Conservation (phyloP, 2,888 invertebrate species). For the Aquatica leii region DNA sequence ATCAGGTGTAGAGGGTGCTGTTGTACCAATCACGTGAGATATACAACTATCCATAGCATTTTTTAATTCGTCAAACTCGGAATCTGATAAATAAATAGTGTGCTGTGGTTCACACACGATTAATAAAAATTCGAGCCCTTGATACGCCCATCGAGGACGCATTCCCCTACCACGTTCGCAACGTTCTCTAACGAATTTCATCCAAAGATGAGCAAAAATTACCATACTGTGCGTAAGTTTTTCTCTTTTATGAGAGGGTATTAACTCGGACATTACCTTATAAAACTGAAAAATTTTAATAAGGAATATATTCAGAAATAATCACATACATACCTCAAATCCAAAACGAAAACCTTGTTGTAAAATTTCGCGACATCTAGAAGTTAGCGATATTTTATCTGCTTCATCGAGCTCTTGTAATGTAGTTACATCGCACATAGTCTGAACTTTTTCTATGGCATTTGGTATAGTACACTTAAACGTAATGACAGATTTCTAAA, state of each 20-base stretch:
- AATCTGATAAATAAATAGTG: slow-evolving; percentile 77
- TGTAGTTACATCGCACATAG: slow-evolving; percentile 61
- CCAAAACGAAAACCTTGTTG: slow-evolving; percentile 91
- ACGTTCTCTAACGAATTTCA: slow-evolving; percentile 84
- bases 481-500: slow-evolving; percentile 61
- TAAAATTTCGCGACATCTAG: slow-evolving; percentile 76
- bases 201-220: slow-evolving; percentile 83
- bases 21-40: slow-evolving; percentile 75
- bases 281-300: slow-evolving; percentile 64
- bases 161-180: slow-evolving; percentile 85
- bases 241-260: slow-evolving; percentile 58
- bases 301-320: background rate
- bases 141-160: slow-evolving; percentile 87
- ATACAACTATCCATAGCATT: slow-evolving; percentile 84
- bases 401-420: slow-evolving; percentile 65
- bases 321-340: slow-evolving; percentile 72
- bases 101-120: slow-evolving; percentile 86
- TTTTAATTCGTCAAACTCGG: slow-evolving; percentile 83
- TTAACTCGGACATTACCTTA: slow-evolving; percentile 75
- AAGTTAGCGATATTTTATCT: slow-evolving; percentile 69
- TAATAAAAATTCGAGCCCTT: slow-evolving; percentile 87
- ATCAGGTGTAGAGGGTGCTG: slow-evolving; percentile 57
- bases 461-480: slow-evolving; percentile 66
- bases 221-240: slow-evolving; percentile 70
- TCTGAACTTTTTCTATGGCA: slow-evolving; percentile 67